Base-by-base conservation (phyloP, 1,140 invertebrate genomes). In the Dolichoris vasculosae region DNA sequence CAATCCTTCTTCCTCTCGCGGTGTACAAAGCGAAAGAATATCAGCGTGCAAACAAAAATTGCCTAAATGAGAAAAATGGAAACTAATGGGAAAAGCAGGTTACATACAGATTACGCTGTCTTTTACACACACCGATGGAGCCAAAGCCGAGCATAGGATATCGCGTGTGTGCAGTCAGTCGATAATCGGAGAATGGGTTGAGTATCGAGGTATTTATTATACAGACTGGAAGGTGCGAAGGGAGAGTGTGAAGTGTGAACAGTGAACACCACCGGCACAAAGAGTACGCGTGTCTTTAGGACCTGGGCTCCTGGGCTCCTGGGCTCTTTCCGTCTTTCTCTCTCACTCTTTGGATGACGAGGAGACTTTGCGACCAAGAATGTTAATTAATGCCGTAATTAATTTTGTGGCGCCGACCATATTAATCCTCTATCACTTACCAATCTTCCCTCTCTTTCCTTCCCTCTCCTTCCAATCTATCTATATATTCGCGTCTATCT, bases 331-430 rank as follows among this genome's bases (percentile, higher is more conserved):
- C 38, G 32, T 76, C 8, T 75, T 6, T 40, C n/a, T 78, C 76
- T 63, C 64, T 35, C 11, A 76, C n/a, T 51, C n/a, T 76, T 43
- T 30, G 43, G 59, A 30, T 30, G 38, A 40, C 30, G 48, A 2
- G 11, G 35, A 88, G 88, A 90, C 89, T 90, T 90, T 90, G 88
- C 89, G 84, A 85, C 84, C 85, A 87, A 90, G 90, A 90, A 90
- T 91, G 90, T 90, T 90, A 90, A 91, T 90, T 90, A 91, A 90
- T 90, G 85, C 87, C 79, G 82, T 91, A 91, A 91, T 91, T 91
- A 90, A 91, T 91, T 91, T 90, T 90, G 88, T 87, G 88, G 87
- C 85, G 71, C 85, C 63, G 67, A 73, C 79, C 87, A 89, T 88
- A 87, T 88, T 90, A 89, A 90, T 90, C 86, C 86, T 43, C 40